Conservation (phyloP, 2,888 invertebrate genomes). For the Dorcus hopei region DNA sequence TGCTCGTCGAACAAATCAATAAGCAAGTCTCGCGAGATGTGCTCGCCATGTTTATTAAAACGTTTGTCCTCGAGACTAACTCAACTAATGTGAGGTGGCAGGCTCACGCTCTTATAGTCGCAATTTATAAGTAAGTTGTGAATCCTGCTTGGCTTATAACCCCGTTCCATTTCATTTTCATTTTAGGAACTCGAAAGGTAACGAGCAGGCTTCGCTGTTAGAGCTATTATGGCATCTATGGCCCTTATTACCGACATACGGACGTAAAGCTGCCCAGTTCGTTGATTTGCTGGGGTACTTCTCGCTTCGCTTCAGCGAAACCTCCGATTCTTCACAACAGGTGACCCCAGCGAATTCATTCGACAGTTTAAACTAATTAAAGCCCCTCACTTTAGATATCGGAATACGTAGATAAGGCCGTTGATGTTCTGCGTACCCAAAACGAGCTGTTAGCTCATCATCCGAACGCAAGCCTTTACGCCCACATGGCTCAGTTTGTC, state of each 20-base stretch:
- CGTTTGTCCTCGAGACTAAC: conserved; percentile 91
- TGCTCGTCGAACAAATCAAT: conserved; percentile 68
- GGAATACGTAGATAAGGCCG: conserved; percentile 82
- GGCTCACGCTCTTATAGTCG: conserved; percentile 81
- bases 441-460: conserved; percentile 86
- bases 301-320: conserved; percentile 80
- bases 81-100: conserved; percentile 93
- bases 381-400: conserved; percentile 51
- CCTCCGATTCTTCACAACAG: conserved; percentile 65
- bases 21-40: conserved; percentile 63
- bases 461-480: conserved; percentile 91
- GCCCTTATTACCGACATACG: conserved; percentile 86
- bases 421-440: conserved; percentile 81
- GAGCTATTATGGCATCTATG: conserved; percentile 88
- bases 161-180: background rate
- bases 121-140: conserved; percentile 72
- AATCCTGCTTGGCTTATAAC: background rate
- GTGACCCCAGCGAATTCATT: conserved; percentile 36
- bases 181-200: conserved; percentile 67
- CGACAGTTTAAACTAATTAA: background rate
- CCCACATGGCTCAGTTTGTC: conserved; percentile 87
- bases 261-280: conserved; percentile 93
- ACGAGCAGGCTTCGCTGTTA: conserved; percentile 76
- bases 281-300: conserved; percentile 95
- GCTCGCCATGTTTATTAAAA: conserved; percentile 75